Percentiles rank a stretch among this genome's conserved stretches.
Conservation (phyloP, 2,888 invertebrate species). For the Morinoia aosen region DNA sequence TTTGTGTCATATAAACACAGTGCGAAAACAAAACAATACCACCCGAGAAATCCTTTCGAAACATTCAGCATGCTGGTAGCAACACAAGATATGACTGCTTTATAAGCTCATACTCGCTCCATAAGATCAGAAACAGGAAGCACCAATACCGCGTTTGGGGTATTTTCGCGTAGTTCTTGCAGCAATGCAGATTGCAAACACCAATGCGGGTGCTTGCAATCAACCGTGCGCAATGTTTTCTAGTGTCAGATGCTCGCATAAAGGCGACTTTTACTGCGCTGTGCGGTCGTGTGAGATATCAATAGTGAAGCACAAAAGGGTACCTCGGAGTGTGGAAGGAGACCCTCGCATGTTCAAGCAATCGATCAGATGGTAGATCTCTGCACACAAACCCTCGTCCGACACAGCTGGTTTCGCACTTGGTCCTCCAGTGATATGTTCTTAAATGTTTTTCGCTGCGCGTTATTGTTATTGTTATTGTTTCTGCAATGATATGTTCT, state of each 20-base stretch:
- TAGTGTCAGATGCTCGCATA: not conserved
- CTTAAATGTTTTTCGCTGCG: no score
- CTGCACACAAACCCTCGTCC: not conserved
- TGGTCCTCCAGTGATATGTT: no score
- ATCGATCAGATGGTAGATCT: not conserved
- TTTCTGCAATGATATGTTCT: no score
- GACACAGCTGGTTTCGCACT: no score
- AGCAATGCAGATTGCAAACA: no score
- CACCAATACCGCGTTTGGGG: not conserved
- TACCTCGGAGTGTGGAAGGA: not conserved
- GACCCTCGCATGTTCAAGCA: not conserved
- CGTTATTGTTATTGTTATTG: no score
- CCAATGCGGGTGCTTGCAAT: not conserved
- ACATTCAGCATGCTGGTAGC: not conserved
- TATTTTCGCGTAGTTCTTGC: no score
- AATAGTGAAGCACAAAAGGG: not conserved
- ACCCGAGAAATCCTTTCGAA: not conserved
- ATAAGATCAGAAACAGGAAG: not conserved
- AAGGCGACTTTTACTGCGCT: not conserved
- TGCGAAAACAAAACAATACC: no score
- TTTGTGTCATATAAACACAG: no score
- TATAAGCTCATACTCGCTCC: not conserved
- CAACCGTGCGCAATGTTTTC: not conserved
- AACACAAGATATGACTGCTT: not conserved
- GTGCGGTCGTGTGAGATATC: not conserved